Evolutionary conservation across 2,888 invertebrate genomes (phyloP), one percentile per base, ranked within the genome.

Genomic region (Lordiphosa andalusiaca): DNA sequence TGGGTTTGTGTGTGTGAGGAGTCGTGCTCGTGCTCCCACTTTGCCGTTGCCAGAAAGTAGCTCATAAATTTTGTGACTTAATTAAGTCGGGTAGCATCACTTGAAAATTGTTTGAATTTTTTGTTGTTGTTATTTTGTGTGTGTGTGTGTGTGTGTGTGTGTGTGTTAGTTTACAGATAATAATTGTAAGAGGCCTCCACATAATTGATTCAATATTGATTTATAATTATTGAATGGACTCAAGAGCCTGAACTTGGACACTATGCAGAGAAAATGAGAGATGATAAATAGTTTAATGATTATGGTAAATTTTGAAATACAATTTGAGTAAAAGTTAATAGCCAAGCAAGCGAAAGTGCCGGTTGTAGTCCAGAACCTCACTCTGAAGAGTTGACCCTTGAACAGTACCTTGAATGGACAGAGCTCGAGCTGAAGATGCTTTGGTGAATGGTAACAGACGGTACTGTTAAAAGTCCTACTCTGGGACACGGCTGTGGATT

Each of bases 11-110:
- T 36, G 59, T 23, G 23, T 23, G 23, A 6, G 23, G 16, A 16
- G 4, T 23, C 25, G 25, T 25, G 6, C 25, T 25, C 36, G 49
- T 66, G 57, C 39, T 53, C 52, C 58, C 59, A 71, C 65, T 54
- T 42, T 55, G 55, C 41, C 41, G 65, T 53, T 42, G 56, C 61
- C 44, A 46, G 81, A 62, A 70, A 73, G 80, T 30, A 77, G 73
- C 74, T 75, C 87, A 87, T 87, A 87, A 87, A 87, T 87, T 84
- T 83, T 73, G 77, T 74, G 76, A 71, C 86, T 86, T 86, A 86
- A 86, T 86, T 86, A 86, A 86, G 82, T 85, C 84, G 80, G 76
- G 10, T 33, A 3, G 16, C 81, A 70, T 70, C 84, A 73, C 74
- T 83, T 83, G 80, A 80, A 81, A 84, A 82, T 80, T 69, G 71